Evolutionary conservation across 2,113 vertebrate species (phyloP), one percentile per base, ranked within the genome.

Genomic region (Dicaeum eximium): DNA sequence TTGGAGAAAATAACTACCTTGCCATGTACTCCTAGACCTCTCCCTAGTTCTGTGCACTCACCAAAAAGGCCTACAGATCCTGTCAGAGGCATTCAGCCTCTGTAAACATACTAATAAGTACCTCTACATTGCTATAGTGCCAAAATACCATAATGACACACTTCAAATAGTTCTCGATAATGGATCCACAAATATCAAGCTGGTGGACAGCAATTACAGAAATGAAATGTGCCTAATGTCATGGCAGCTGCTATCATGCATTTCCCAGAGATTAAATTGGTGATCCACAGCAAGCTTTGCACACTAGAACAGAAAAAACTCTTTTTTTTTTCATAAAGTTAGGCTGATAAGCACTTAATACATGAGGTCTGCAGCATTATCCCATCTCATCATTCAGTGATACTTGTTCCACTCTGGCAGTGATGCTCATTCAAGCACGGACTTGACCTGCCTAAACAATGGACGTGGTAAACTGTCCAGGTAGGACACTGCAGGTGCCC

Each of bases 61-160:
- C 13, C n/a, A 50, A 70, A 91, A 87, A 86, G 37, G 23, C 45
- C 22, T 56, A 65, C 15, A 82, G n/a, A 79, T 45, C 12, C 54
- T 60, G 67, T 37, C 74, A 82, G 37, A 96, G 13, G 12, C 38
- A 80, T 58, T 38, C 66, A 77, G 1, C n/a, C 21, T 57, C 78
- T 82, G 51, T 61, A 87, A 93, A 56, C 22, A 83, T 10, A 58
- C 20, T 94, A 93, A 35, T 88, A 90, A 94, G 62, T 60, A 94
- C 53, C 72, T 95, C 45, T 65, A 19, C 11, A n/a, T 15, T 25
- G 42, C 51, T 62, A 50, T 1, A 1, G 35, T 80, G 42, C 58
- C 79, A 84, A 90, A 92, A 92, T 28, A 79, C n/a, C 62, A 27
- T 44, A 67, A 95, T 1, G 23, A 91, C 40, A 81, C 61, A 47